These are phyloP conservation scores for Electrona antarctica DNA, from an alignment of 2,113 vertebrate species.

Conservation along the genomic window DNA sequence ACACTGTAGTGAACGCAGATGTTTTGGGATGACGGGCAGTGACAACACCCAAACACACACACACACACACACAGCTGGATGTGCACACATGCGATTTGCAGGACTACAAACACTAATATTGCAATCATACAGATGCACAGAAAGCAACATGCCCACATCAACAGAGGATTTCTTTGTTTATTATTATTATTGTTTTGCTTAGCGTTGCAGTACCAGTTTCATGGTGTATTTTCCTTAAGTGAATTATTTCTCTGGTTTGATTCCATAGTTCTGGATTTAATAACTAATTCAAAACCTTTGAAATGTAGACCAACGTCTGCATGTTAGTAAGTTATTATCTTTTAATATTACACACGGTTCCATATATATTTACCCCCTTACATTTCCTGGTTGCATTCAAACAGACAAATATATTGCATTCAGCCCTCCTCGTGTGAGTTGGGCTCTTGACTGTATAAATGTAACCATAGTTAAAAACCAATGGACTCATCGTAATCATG, in stretches of 20 bases:
- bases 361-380: background rate
- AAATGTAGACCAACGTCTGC: conserved; percentile 2
- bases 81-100: too few relatives aligned
- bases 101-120: too few relatives aligned
- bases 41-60: background rate
- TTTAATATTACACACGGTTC: conserved; percentile 4
- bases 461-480: background rate
- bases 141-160: conserved; percentile 1
- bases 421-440: background rate
- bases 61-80: background rate
- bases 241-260: conserved; percentile 9
- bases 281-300: background rate
- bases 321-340: conserved; percentile 21
- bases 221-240: conserved; percentile 17
- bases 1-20: background rate
- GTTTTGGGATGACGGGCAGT: background rate
- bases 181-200: conserved; percentile 14
- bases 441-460: background rate
- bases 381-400: background rate
- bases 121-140: conserved; percentile 12
- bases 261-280: conserved; percentile 7
- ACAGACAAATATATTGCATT: conserved; percentile 6
- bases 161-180: conserved; percentile 4
- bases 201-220: conserved; percentile 17
- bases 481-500: conserved; percentile 11